Conservation (phyloP, 2,888 invertebrate species). For the Andrena minutula region DNA sequence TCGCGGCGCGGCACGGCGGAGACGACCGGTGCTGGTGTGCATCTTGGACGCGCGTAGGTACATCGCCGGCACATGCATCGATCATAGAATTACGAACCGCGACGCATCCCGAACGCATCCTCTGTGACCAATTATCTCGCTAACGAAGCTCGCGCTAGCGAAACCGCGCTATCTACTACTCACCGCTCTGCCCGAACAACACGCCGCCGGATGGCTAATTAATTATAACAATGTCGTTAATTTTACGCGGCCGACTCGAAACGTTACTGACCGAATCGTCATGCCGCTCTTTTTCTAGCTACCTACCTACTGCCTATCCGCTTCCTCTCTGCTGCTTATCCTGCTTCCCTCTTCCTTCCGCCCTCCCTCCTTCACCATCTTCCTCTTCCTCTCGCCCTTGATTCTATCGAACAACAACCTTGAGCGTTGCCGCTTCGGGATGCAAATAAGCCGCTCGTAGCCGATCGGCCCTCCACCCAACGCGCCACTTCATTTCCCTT, state of each 20-base stretch:
- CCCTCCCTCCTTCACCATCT: neutral
- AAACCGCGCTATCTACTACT: conserved; percentile 58
- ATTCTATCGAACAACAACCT: conserved; percentile 10
- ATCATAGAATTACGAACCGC: conserved; percentile 82
- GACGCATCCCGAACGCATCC: conserved; percentile 83
- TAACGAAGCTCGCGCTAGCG: conserved; percentile 80
- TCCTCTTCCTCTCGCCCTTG: conserved; percentile 3
- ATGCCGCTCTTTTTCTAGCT: conserved; percentile 58
- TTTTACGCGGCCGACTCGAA: conserved; percentile 84
- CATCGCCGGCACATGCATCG: conserved; percentile 33
- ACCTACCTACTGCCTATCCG: conserved; percentile 11
- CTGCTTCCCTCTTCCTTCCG: neutral
- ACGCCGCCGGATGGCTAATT: conserved; percentile 77
- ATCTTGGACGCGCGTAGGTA: too few species aligned
- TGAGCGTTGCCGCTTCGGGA: conserved; percentile 12
- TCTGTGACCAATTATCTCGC: conserved; percentile 84
- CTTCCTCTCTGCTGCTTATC: conserved; percentile 18
- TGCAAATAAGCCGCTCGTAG: neutral
- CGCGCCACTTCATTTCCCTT: neutral
- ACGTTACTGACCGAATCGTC: conserved; percentile 82
- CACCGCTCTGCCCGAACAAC: conserved; percentile 52
- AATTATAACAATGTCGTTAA: conserved; percentile 85
- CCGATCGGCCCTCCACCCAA: neutral
- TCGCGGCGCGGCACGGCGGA: neutral
- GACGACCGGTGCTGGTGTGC: too few species aligned